Percentiles rank a stretch among this genome's conserved stretches.
These are phyloP conservation scores for Cataglyphis albicans DNA, from an alignment of 2,888 invertebrate genomes.

Conservation along the genomic window DNA sequence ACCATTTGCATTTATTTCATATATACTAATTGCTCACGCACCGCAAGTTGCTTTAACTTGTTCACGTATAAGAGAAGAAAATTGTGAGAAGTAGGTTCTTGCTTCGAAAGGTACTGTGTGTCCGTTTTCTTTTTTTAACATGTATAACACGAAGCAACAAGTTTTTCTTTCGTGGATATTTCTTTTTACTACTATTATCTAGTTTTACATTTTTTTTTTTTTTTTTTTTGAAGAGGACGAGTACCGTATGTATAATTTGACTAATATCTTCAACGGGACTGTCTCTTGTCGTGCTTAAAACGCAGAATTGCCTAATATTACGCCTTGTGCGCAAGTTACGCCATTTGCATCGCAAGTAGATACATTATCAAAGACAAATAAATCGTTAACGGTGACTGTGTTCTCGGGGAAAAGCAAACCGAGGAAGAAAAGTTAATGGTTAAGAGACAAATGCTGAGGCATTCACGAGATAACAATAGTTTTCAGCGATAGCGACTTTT, in stretches of 20 bases:
- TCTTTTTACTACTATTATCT: not conserved
- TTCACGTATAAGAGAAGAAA: not conserved
- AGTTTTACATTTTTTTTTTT: too few species aligned
- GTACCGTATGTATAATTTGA: not conserved
- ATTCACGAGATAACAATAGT: constrained; percentile 44
- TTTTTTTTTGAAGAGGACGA: not conserved
- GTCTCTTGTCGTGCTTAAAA: not conserved
- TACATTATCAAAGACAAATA: constrained; percentile 47
- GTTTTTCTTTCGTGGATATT: not conserved
- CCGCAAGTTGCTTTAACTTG: not conserved
- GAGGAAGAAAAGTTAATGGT: constrained; percentile 15
- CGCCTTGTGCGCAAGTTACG: constrained; percentile 16
- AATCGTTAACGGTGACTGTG: constrained; percentile 40
- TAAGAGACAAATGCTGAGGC: constrained; percentile 51
- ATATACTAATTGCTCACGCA: not conserved
- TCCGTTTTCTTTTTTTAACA: not conserved
- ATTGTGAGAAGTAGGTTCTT: not conserved
- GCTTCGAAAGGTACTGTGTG: not conserved
- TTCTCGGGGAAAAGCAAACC: constrained; percentile 2
- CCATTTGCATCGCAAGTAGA: constrained; percentile 27
- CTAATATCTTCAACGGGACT: constrained; percentile 18
- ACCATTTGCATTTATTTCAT: constrained; percentile 3
- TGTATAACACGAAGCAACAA: not conserved
- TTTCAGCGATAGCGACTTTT: constrained; percentile 56
- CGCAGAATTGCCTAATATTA: constrained; percentile 27